These are phyloP conservation scores for Harpagoxenus sublaevis DNA, from an alignment of 2,888 invertebrate genomes.

Conservation along the genomic window DNA sequence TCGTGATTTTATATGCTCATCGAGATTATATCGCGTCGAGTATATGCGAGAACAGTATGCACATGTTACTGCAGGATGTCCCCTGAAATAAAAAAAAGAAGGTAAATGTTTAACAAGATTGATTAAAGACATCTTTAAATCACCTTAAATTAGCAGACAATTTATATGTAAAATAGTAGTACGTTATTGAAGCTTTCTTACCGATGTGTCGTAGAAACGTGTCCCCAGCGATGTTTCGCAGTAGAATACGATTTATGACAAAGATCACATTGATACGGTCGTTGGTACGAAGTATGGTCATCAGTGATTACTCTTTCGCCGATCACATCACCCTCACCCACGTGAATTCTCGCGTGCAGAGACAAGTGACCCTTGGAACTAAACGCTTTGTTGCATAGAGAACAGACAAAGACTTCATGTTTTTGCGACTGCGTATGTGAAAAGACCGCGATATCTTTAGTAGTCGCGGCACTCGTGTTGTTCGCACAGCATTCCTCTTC, in stretches of 20 bases:
- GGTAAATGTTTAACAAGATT: background rate
- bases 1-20: slow-evolving; percentile 86
- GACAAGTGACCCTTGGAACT: slow-evolving; percentile 86
- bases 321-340: slow-evolving; percentile 84
- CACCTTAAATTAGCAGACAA: background rate
- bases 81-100: slow-evolving; percentile 76
- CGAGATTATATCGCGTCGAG: slow-evolving; percentile 85
- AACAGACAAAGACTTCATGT: slow-evolving; percentile 85
- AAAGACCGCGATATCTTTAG: slow-evolving; percentile 67
- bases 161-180: slow-evolving; percentile 6
- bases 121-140: background rate
- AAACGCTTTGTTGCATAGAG: slow-evolving; percentile 85
- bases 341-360: slow-evolving; percentile 85
- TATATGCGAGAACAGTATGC: slow-evolving; percentile 85
- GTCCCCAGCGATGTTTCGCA: slow-evolving; percentile 87
- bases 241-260: slow-evolving; percentile 86
- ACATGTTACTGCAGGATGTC: slow-evolving; percentile 86
- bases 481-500: slow-evolving; percentile 63
- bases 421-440: slow-evolving; percentile 81
- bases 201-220: slow-evolving; percentile 86
- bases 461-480: slow-evolving; percentile 18
- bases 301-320: slow-evolving; percentile 85
- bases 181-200: slow-evolving; percentile 51
- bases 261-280: slow-evolving; percentile 86
- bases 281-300: slow-evolving; percentile 85